A percentile compares a stretch with the other conserved stretches of the same genome.
Evolutionary conservation across 2,113 vertebrate species (phyloP).

Genomic region (Coreoperca whiteheadi): DNA sequence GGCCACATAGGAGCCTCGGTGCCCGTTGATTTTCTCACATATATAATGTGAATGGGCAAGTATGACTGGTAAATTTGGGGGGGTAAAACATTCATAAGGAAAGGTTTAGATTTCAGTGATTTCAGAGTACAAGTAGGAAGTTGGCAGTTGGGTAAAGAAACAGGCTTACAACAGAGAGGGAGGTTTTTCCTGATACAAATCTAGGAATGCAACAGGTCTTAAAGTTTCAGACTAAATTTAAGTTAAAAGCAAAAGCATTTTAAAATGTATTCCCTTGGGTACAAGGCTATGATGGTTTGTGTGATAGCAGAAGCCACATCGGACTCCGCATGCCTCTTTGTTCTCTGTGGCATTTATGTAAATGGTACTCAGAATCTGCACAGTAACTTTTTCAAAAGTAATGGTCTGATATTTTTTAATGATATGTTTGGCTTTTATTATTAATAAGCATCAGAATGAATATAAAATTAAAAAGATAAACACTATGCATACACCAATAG

Average conservation of each 20-base stretch:
- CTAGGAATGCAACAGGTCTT: conserved; percentile 30
- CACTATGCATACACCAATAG: not conserved
- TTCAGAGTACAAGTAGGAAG: conserved; percentile 6
- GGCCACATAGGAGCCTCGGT: conserved; percentile 24
- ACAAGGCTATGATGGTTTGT: not conserved
- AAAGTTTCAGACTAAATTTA: conserved; percentile 22
- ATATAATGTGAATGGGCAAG: conserved; percentile 12
- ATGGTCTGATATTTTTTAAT: not conserved
- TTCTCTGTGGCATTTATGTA: not conserved
- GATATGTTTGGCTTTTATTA: not conserved
- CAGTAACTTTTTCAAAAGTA: not conserved
- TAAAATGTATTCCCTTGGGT: conserved; percentile 11
- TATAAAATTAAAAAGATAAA: not conserved
- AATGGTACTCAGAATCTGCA: not conserved
- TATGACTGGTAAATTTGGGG: conserved; percentile 7
- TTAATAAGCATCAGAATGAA: not conserved
- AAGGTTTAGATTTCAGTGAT: conserved; percentile 24
- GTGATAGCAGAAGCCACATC: conserved; percentile 7
- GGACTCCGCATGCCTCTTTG: not conserved
- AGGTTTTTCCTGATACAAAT: conserved; percentile 37
- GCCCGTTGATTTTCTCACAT: conserved; percentile 19
- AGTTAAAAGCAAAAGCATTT: conserved; percentile 25
- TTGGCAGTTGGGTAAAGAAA: conserved; percentile 5
- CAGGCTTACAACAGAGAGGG: conserved; percentile 1
- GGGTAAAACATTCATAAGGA: conserved; percentile 17